phyloP scores from a whole-genome alignment of 35 echinoderm and acorn worm species.

The Heliocidaris tuberculata region DNA sequence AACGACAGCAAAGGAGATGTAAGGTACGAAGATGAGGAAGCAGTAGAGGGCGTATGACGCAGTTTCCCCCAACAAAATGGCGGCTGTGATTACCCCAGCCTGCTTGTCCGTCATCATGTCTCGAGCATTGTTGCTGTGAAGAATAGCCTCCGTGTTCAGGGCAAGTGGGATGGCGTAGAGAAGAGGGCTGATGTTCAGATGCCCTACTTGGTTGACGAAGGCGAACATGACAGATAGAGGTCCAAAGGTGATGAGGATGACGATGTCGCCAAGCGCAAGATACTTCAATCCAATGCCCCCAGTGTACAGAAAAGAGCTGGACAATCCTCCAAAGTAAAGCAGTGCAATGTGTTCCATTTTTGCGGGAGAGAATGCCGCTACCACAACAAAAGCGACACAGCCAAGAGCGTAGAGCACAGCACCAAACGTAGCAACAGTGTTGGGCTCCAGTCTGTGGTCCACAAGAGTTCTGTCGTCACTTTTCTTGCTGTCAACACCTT shows the following conservation, averaged over 20 bases:
- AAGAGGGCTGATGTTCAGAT: slow-evolving; percentile 61
- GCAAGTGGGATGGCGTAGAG: slow-evolving; percentile 90
- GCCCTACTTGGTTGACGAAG: slow-evolving; percentile 73
- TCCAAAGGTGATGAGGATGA: slow-evolving; percentile 84
- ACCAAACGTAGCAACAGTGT: slow-evolving; percentile 82
- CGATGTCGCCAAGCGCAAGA: slow-evolving; percentile 79
- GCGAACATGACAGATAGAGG: slow-evolving; percentile 98
- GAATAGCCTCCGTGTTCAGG: slow-evolving; percentile 86
- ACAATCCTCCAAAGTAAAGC: slow-evolving; percentile 91
- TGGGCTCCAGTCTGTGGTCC: slow-evolving; percentile 68
- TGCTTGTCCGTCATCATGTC: slow-evolving; percentile 77
- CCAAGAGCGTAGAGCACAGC: slow-evolving; percentile 80
- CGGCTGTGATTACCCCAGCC: slow-evolving; percentile 78
- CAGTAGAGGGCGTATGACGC: slow-evolving; percentile 80
- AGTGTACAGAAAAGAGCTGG: slow-evolving; percentile 91
- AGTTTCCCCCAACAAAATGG: slow-evolving; percentile 80
- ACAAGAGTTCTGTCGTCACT: slow-evolving; percentile 96
- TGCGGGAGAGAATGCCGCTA: slow-evolving; percentile 64
- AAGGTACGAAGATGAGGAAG: slow-evolving; percentile 83
- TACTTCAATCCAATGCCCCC: slow-evolving; percentile 96
- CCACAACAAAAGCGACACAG: slow-evolving; percentile 62
- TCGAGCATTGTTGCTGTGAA: slow-evolving; percentile 95
- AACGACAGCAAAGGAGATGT: slow-evolving; percentile 77
- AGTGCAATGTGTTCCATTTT: slow-evolving; percentile 96
- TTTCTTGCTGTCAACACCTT: slow-evolving; percentile 93